Percentiles rank a stretch among this genome's conserved stretches.
These are phyloP conservation scores for Cololabis saira DNA, from an alignment of 2,113 vertebrate genomes.

Conservation along the genomic window DNA sequence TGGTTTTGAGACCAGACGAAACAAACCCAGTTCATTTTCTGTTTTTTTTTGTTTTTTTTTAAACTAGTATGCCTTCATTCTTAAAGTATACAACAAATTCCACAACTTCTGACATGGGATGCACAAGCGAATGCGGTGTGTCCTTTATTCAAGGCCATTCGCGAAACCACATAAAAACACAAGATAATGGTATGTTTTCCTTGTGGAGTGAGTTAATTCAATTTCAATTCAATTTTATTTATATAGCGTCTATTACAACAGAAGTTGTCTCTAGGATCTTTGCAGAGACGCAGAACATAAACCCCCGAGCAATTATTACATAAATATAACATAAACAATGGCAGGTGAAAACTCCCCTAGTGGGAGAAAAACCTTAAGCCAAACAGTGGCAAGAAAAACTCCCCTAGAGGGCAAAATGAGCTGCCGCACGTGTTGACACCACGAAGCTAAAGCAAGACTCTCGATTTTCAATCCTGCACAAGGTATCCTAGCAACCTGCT, in stretches of 20 bases:
- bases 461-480: neutral
- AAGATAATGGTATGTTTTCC: slow-evolving; percentile 31
- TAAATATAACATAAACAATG: no score
- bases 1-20: neutral
- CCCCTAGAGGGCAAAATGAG: neutral
- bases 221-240: no score
- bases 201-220: slow-evolving; percentile 1
- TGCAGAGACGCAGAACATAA: no score
- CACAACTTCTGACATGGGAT: neutral
- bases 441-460: neutral
- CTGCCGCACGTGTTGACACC: slow-evolving; percentile 12
- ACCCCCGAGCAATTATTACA: no score
- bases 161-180: slow-evolving; percentile 12
- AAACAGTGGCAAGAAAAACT: no score
- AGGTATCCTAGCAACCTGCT: neutral
- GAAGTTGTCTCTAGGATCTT: no score
- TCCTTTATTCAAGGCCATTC: slow-evolving; percentile 18
- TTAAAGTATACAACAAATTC: neutral
- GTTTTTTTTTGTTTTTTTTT: neutral
- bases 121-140: neutral
- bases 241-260: no score
- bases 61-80: neutral
- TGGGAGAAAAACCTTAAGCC: no score
- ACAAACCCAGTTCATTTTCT: neutral
- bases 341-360: no score